Evolutionary conservation across 2,113 vertebrate species (phyloP).

Genomic region (Tautogolabrus adspersus): DNA sequence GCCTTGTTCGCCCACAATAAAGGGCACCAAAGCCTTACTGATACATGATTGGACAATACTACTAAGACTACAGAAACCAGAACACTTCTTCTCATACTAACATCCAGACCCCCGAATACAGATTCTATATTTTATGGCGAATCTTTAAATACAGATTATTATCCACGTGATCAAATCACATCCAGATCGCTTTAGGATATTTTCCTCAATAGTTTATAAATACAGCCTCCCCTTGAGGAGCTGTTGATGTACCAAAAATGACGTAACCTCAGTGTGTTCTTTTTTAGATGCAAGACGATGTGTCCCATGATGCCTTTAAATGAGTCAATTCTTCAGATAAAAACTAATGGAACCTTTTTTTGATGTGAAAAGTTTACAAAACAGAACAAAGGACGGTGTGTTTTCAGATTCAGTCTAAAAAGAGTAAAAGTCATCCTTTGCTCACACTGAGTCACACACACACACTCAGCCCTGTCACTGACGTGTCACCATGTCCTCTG

Average conservation of each 20-base stretch:
- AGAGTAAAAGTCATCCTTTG: slow-evolving; percentile 2
- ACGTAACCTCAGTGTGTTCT: too few relatives aligned
- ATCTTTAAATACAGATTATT: too few relatives aligned
- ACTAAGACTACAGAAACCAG: too few relatives aligned
- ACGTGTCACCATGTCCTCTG: slow-evolving; percentile 60
- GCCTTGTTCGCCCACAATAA: too few relatives aligned
- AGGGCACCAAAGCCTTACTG: too few relatives aligned
- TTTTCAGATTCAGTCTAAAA: neutral
- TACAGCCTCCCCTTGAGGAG: neutral
- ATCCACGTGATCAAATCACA: too few relatives aligned
- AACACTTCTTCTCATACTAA: neutral
- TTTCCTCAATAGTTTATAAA: neutral
- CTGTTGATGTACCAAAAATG: too few relatives aligned
- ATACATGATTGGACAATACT: too few relatives aligned
- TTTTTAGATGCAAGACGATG: too few relatives aligned
- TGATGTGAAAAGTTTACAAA: neutral
- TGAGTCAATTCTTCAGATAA: neutral
- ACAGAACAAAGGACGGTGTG: neutral
- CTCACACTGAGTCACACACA: slow-evolving; percentile 29
- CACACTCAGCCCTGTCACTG: slow-evolving; percentile 11
- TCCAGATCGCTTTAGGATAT: too few relatives aligned
- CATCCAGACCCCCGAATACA: neutral
- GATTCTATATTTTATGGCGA: too few relatives aligned
- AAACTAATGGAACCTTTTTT: neutral
- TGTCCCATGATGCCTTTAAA: slow-evolving; percentile 4